Base-by-base conservation (phyloP, 2,888 invertebrate species). In the Dolomedes plantarius region DNA sequence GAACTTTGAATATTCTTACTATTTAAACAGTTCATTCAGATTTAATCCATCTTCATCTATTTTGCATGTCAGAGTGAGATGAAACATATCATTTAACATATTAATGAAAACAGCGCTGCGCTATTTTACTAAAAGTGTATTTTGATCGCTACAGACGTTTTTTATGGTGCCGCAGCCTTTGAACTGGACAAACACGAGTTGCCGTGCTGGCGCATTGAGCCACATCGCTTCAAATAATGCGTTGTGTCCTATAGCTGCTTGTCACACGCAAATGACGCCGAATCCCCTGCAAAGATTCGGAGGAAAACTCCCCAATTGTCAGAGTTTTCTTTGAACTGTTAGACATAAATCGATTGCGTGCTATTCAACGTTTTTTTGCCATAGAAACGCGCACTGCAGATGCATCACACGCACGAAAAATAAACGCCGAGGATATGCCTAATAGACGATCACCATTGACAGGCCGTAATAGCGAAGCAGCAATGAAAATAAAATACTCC, bases 311-410 rank as follows among this genome's bases (percentile, higher is more conserved):
- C 65, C 19, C 68, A 50, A 71, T 83, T 76, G 76, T 72, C 31
- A 46, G 71, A 46, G 23, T 73, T 50, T 65, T 46, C 56, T 64
- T 50, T 71, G 82, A 36, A 76, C 19, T 68, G 68, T 39, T 72
- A 68, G 72, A 39, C 67, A 65, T 62, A 71, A 85, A 85, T 85
- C 83, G 83, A 85, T 85, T 62, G 83, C 28, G 39, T 71, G 69
- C 65, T 62, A 76, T 83, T 76, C 82, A 65, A 36, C 65, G 50
- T 50, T 56, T 85, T 77, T 83, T 85, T 73, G 67, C 83, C 76
- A 85, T 85, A 85, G 83, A 85, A 85, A 85, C 83, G 83, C 77
- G 56, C 83, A 56, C 69, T 50, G 71, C 77, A 85, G 81, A 32
- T 64, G 76, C 39, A 56, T 56, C n/a, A 69, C 32, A 62, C 36